Evolutionary conservation across 2,888 invertebrate species (phyloP).

Genomic region (Tipula vernalis): DNA sequence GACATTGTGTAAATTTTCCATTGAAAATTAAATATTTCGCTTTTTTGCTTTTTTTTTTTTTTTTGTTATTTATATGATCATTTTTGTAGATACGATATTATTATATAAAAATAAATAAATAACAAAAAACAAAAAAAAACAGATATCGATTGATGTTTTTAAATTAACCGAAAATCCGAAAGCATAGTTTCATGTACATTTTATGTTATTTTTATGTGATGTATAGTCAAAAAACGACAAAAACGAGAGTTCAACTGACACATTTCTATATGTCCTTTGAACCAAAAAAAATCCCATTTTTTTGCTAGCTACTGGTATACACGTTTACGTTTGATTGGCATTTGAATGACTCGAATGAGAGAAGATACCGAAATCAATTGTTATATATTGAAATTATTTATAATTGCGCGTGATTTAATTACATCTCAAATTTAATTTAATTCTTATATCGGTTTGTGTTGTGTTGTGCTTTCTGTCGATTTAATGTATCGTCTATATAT

Average conservation of each 20-base stretch:
- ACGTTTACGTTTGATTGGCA: not conserved
- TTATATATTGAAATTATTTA: not conserved
- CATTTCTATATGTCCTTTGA: not conserved
- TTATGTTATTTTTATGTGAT: not conserved
- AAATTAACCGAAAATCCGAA: not conserved
- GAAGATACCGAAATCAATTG: not conserved
- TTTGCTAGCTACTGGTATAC: not conserved
- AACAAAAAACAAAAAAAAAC: not conserved
- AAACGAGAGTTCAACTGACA: not conserved
- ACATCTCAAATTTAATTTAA: not conserved
- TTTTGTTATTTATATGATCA: not conserved
- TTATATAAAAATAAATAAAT: not conserved
- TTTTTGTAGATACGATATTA: not conserved
- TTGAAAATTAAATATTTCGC: not conserved
- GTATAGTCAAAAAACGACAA: not conserved
- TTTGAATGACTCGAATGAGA: not conserved
- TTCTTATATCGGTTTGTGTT: not conserved
- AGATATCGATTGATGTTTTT: not conserved
- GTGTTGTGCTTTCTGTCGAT: not conserved
- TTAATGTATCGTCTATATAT: too few species aligned
- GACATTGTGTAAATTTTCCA: not conserved
- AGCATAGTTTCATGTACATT: not conserved
- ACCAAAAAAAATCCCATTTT: not conserved
- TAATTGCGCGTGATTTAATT: not conserved
- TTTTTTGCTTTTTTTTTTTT: not conserved